Conservation (phyloP, 2,888 invertebrate species). For the Parnassius smintheus region DNA sequence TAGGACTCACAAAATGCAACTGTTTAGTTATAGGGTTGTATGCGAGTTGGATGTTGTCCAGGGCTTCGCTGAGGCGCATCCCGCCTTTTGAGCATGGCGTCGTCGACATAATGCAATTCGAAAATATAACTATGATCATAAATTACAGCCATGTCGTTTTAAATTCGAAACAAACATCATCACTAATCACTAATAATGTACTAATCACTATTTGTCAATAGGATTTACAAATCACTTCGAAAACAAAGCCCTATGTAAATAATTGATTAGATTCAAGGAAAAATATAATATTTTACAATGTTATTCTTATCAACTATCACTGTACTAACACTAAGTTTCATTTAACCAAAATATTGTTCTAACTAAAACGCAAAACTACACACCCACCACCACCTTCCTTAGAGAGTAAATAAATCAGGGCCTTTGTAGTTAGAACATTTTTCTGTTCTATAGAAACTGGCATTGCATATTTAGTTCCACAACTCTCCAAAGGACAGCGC, state of each 20-base stretch:
- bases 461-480: too few relatives aligned
- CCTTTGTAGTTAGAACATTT: too few relatives aligned
- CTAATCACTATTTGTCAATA: conserved; percentile 23
- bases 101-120: conserved; percentile 57
- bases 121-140: conserved; percentile 43
- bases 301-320: conserved; percentile 26
- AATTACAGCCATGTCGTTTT: conserved; percentile 53
- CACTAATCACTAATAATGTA: conserved; percentile 42
- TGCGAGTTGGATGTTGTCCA: conserved; percentile 87
- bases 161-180: conserved; percentile 31
- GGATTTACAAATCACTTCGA: conserved; percentile 28
- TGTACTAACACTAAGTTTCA: conserved; percentile 34
- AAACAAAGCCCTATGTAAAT: conserved; percentile 31
- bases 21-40: conserved; percentile 89
- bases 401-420: conserved; percentile 65
- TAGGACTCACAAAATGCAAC: conserved; percentile 82
- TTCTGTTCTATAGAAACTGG: too few relatives aligned
- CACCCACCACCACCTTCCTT: conserved; percentile 71
- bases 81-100: conserved; percentile 76
- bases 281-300: conserved; percentile 17
- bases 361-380: conserved; percentile 66
- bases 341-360: conserved; percentile 42
- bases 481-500: too few relatives aligned
- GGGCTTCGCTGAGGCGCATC: conserved; percentile 84
- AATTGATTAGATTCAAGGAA: conserved; percentile 23